Base-by-base conservation (phyloP, 2,888 invertebrate genomes). In the Sthenelais limicola region DNA sequence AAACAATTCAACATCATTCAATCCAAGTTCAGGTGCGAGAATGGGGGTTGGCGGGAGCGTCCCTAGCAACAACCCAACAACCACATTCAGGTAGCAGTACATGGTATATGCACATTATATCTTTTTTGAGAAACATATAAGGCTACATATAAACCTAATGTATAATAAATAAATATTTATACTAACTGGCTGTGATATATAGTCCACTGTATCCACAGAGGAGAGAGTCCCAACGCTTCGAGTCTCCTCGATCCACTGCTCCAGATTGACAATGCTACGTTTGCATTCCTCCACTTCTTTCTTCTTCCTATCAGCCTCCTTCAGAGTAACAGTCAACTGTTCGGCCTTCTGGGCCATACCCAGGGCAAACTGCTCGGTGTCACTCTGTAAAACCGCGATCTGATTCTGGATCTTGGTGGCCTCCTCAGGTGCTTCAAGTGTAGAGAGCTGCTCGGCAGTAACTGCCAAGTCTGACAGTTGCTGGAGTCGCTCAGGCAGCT, bases 391-490 rank as follows among this genome's bases (percentile, higher is more conserved):
- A 2, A 71, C 77, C 15, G 80, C 79, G 48, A 86, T 80, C 68
- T 81, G 80, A 9, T 77, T 76, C 24, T 81, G 77, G 43, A 86
- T 76, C 67, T 78, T 80, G 68, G 83, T 82, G 0, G 82, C 82
- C 26, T 77, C 72, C 4, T 76, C 76, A 0, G 82, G 81, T 0
- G 79, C 71, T 67, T 83, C 84, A 51, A 78, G 69, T 35, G 82
- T 82, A 76, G 82, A 80, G 15, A 86, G 73, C 47, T 76, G 78
- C 68, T 84, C 85, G 79, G 84, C 85, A 74, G 83, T 83, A 5
- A 86, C 79, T 4, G 81, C 82, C 38, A 86, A 78, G 73, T 86
- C 85, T 7, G 84, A 82, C 35, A 86, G 78, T 71, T 80, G 77
- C 71, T 82, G 82, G 30, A 85, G 78, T 7, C 76, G 75, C 26